Percentiles rank a stretch among this genome's conserved stretches.
Conservation (phyloP, 2,797 vertebrate genomes). For the Anguilla obscura region DNA sequence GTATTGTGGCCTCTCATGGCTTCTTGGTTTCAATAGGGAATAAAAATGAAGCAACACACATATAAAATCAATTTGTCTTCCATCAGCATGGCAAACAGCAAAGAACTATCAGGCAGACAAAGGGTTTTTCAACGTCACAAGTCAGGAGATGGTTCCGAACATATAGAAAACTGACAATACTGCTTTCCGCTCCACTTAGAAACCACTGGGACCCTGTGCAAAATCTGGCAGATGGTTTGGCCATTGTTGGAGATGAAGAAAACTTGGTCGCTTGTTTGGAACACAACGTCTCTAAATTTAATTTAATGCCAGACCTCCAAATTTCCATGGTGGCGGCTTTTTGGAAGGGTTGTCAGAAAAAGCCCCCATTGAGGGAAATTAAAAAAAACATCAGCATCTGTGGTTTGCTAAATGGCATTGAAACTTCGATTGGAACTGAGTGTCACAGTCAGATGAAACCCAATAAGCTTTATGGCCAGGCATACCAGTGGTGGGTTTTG, state of each 20-base stretch:
- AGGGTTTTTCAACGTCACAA: too few species aligned
- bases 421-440: neutral
- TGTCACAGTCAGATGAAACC: neutral
- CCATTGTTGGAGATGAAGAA: neutral
- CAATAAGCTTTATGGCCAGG: neutral
- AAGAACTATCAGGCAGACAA: too few species aligned
- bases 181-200: neutral
- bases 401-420: neutral
- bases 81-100: too few species aligned
- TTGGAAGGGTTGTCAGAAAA: neutral
- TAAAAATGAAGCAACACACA: too few species aligned
- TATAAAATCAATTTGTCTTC: too few species aligned
- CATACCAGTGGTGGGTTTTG: neutral
- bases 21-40: too few species aligned
- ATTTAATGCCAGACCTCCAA: neutral
- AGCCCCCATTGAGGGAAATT: neutral
- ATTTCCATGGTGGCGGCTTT: neutral
- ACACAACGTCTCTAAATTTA: neutral
- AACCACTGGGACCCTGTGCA: neutral
- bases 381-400: neutral
- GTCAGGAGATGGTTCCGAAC: too few species aligned
- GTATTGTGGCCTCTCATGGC: too few species aligned
- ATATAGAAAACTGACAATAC: too few species aligned
- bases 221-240: neutral
- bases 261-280: neutral